Percentiles rank a stretch among this genome's conserved stretches.
These are phyloP conservation scores for Leptoclinus maculatus DNA, from an alignment of 2,797 vertebrate species.

Conservation along the genomic window DNA sequence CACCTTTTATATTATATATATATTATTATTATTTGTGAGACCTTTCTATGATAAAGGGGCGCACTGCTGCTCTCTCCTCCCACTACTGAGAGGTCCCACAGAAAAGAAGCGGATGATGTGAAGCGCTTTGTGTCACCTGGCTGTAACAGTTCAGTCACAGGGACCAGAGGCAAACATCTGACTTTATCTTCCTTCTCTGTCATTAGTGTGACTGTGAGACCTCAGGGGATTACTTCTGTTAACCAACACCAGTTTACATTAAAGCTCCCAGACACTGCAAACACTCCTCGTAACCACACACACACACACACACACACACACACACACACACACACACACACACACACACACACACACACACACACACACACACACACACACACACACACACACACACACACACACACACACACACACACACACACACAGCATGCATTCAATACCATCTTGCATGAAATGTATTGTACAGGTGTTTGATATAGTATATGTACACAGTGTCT, in stretches of 20 bases:
- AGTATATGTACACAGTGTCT: not conserved
- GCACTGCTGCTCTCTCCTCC: not conserved
- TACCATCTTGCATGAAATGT: not conserved
- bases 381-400: too few species aligned
- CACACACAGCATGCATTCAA: not conserved
- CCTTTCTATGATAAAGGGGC: not conserved
- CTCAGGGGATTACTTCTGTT: not conserved
- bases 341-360: not conserved
- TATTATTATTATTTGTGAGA: not conserved
- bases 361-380: not conserved
- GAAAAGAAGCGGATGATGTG: constrained; percentile 5
- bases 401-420: not conserved
- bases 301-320: too few species aligned
- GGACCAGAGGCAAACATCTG: constrained; percentile 2
- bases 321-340: too few species aligned
- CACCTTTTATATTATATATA: not conserved
- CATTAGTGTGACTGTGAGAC: constrained; percentile 37
- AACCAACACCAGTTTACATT: not conserved
- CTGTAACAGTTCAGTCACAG: not conserved
- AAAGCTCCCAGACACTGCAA: not conserved
- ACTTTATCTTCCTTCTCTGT: constrained; percentile 11
- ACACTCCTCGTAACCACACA: constrained; percentile 2
- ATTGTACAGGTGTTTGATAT: not conserved
- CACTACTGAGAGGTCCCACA: constrained; percentile 5
- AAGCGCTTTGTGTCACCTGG: not conserved